Evolutionary conservation across 2,888 invertebrate species (phyloP).

Genomic region (Beris chalybata): DNA sequence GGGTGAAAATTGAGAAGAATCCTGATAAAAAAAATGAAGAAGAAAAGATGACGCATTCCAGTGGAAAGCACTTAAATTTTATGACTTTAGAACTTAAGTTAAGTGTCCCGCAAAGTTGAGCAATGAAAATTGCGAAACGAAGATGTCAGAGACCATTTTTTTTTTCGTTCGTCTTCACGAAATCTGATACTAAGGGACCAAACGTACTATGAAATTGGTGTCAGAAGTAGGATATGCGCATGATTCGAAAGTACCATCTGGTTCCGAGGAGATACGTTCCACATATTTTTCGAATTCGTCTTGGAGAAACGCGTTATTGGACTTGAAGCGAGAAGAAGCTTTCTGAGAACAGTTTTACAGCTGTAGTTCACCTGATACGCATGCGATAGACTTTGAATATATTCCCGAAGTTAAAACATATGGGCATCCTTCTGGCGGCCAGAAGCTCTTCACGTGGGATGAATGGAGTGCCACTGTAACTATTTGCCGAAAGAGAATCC

Average conservation of each 20-base stretch:
- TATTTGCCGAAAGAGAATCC: slow-evolving; percentile 17
- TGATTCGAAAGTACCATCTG: neutral
- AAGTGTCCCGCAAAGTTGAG: slow-evolving; percentile 39
- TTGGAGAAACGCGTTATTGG: neutral
- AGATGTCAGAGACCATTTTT: slow-evolving; percentile 18
- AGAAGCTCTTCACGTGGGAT: slow-evolving; percentile 17
- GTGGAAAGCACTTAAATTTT: slow-evolving; percentile 38
- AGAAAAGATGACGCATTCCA: slow-evolving; percentile 34
- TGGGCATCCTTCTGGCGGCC: neutral
- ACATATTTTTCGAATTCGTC: neutral
- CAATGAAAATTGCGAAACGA: slow-evolving; percentile 36
- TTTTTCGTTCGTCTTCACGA: neutral
- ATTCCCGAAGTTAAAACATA: neutral
- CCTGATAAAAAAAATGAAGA: slow-evolving; percentile 24
- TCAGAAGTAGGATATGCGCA: neutral
- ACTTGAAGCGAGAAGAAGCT: neutral
- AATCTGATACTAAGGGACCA: no score
- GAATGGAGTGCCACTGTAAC: slow-evolving; percentile 26
- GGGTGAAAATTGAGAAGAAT: neutral
- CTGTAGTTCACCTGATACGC: no score
- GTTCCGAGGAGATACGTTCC: slow-evolving; percentile 3
- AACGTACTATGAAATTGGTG: neutral
- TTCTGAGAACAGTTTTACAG: slow-evolving; percentile 16
- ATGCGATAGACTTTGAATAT: no score
- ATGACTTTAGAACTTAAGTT: slow-evolving; percentile 39